Evolutionary conservation across 2,113 vertebrate species (phyloP).

Genomic region (Pseudorhombus dupliciocellatus): DNA sequence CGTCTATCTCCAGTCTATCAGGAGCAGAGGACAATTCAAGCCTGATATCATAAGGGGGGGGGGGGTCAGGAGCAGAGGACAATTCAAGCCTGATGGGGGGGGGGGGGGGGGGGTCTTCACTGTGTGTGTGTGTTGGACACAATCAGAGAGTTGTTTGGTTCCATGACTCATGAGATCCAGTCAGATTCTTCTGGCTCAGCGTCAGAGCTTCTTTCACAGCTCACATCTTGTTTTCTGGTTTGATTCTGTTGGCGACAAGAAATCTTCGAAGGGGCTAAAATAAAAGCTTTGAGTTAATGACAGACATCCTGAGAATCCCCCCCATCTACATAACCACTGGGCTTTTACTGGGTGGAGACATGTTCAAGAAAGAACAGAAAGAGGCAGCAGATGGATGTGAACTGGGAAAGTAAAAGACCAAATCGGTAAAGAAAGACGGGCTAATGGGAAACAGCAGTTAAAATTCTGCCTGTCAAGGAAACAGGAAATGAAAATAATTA

Average conservation of each 20-base stretch:
- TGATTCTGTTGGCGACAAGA: neutral
- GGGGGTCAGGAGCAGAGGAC: neutral
- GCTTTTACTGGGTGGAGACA: neutral
- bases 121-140: neutral
- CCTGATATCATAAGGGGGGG: neutral
- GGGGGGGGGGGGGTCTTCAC: neutral
- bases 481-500: neutral
- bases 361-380: neutral
- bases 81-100: neutral
- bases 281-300: neutral
- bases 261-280: neutral
- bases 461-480: neutral
- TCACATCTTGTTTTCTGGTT: conserved; percentile 3
- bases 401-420: neutral
- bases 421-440: neutral
- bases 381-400: neutral
- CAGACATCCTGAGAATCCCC: conserved; percentile 30
- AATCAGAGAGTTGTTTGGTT: conserved; percentile 17
- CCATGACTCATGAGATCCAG: conserved; percentile 38
- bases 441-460: neutral
- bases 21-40: conserved; percentile 8
- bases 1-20: conserved; percentile 39
- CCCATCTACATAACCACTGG: neutral
- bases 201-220: conserved; percentile 2
- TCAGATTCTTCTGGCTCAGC: neutral